These are phyloP conservation scores for Hippocampus mohnikei DNA, from an alignment of 2,113 vertebrate genomes.

Conservation along the genomic window DNA sequence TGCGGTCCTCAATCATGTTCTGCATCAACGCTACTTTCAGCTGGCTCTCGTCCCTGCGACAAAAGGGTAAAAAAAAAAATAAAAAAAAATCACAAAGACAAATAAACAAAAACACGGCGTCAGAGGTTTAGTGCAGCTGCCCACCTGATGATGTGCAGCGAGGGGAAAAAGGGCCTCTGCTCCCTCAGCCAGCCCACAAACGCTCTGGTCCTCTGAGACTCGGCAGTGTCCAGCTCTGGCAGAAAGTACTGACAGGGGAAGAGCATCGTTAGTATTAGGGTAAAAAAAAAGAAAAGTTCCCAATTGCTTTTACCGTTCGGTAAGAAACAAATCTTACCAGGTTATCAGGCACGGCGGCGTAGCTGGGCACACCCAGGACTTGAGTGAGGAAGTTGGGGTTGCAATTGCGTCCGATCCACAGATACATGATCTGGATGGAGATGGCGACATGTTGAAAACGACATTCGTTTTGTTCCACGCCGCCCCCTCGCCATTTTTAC, in stretches of 20 bases:
- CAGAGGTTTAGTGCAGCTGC: conserved; percentile 17
- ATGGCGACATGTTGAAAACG: background rate
- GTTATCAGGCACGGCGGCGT: conserved; percentile 81
- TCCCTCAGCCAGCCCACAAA: conserved; percentile 92
- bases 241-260: conserved; percentile 75
- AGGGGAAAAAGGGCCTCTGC: conserved; percentile 87
- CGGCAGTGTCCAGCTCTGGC: conserved; percentile 89
- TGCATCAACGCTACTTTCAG: conserved; percentile 88
- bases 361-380: conserved; percentile 86
- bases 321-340: conserved; percentile 72
- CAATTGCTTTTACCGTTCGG: too few species aligned
- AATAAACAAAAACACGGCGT: too few species aligned
- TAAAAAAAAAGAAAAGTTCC: background rate
- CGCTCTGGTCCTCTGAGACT: conserved; percentile 82
- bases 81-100: too few species aligned
- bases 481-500: too few species aligned
- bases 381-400: conserved; percentile 81
- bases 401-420: conserved; percentile 91
- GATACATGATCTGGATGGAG: conserved; percentile 79
- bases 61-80: too few species aligned
- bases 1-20: conserved; percentile 96
- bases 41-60: conserved; percentile 85
- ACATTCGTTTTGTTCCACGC: too few species aligned
- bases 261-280: background rate
- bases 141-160: conserved; percentile 89